Conservation (phyloP, 2,888 invertebrate genomes). For the Adelphocoris suturalis region DNA sequence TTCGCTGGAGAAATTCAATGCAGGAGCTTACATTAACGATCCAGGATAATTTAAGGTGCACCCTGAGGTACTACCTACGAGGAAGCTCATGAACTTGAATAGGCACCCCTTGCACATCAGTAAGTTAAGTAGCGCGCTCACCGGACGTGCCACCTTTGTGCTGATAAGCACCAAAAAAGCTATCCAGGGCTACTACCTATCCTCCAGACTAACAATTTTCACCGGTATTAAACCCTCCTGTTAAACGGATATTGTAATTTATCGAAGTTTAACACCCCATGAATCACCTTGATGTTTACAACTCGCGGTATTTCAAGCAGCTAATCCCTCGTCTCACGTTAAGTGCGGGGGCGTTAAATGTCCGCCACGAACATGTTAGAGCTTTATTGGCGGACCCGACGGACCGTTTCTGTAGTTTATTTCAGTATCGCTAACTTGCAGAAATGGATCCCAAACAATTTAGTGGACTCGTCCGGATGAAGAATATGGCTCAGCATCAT, state of each 20-base stretch:
- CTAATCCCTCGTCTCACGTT: slow-evolving; percentile 2
- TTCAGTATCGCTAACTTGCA: neutral
- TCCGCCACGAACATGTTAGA: neutral
- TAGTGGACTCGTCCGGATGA: neutral
- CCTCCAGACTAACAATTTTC: neutral
- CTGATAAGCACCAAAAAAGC: neutral
- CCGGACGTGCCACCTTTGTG: neutral
- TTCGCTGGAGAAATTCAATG: too few species aligned
- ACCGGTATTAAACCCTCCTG: neutral
- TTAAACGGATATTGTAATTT: neutral
- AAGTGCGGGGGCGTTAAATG: slow-evolving; percentile 7
- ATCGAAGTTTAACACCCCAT: slow-evolving; percentile 35
- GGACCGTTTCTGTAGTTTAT: neutral
- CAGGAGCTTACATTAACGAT: too few species aligned
- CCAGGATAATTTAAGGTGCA: too few species aligned
- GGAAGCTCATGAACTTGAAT: neutral
- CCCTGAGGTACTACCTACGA: too few species aligned
- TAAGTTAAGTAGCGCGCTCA: neutral
- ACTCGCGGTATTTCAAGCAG: neutral
- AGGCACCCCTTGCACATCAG: neutral
- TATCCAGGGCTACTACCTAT: neutral
- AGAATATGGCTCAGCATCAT: too few species aligned
- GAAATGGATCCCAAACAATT: slow-evolving; percentile 1
- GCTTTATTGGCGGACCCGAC: neutral
- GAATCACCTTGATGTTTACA: slow-evolving; percentile 10